Base-by-base conservation (phyloP, 2,888 invertebrate genomes). In the Erebia ligea region DNA sequence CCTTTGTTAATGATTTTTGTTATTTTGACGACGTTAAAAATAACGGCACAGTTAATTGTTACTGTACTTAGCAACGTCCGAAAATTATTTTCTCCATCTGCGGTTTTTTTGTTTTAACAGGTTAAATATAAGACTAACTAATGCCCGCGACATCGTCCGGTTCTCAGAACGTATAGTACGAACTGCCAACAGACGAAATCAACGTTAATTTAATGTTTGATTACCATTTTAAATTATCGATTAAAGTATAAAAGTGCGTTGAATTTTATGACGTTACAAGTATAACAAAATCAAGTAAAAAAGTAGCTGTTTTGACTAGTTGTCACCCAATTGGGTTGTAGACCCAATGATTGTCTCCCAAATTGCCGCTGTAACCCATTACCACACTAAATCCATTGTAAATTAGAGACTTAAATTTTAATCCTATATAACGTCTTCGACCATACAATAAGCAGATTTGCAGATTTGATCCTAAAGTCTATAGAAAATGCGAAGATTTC, bases 401-500 rank as follows among this genome's bases (percentile, higher is more conserved):
- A 73, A 73, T 70, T 61, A 70, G 17, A 57, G 71, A 62, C 68
- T 71, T 67, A 71, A 34, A 17, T 63, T 66, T 76, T 56, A 77
- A 76, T 75, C 76, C 59, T 58, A 69, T 74, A 74, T 75, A 74
- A 73, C 57, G 48, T 63, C 42, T 40, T 74, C 76, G 75, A 69
- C 72, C 52, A 34, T 1, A 67, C 58, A 67, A 69, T 61, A 21
- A 9, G 13, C 5, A 56, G 21, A 11, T 21, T 56, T 21, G 21
- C 4, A 56, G 21, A 13, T 21, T 21, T 21, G 56, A 56, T 56
- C 21, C 56, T 21, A 21, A 11, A 21, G 13, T 56, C 21, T 21
- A 2, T 5, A 21, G 13, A 15, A 52, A 11, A 1, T 56, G 56
- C 5, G 19, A 4, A 13, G 13, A 21, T 11, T 56, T 21, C 21